These are phyloP conservation scores for Trachurus trachurus DNA, from an alignment of 2,797 vertebrate species.

Conservation along the genomic window DNA sequence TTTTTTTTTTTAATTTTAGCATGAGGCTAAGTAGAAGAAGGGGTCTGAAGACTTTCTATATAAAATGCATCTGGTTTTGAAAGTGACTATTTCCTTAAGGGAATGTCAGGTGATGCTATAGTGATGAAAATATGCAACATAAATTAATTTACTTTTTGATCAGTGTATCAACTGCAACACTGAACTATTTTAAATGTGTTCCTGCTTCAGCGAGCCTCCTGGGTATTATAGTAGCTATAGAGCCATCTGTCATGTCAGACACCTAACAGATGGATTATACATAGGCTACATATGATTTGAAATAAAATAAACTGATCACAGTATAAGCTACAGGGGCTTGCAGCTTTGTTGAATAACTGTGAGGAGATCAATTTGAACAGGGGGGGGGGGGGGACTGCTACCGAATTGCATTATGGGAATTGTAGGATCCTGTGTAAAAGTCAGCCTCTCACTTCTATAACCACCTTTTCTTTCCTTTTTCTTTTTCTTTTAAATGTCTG, in stretches of 20 bases:
- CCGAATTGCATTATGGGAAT: slow-evolving; percentile 27
- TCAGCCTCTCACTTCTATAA: neutral
- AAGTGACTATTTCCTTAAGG: no score
- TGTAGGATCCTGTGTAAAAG: slow-evolving; percentile 8
- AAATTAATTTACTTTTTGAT: neutral
- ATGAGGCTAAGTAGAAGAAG: neutral
- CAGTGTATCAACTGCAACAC: neutral
- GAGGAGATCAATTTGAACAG: neutral
- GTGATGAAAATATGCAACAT: no score
- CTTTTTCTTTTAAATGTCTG: neutral
- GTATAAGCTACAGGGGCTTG: neutral
- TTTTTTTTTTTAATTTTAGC: neutral
- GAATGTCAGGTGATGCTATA: no score
- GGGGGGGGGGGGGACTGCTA: neutral
- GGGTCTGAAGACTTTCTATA: no score
- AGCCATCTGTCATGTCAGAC: neutral
- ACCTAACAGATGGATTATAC: neutral
- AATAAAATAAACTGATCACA: neutral
- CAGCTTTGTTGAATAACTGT: neutral
- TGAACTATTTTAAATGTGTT: neutral
- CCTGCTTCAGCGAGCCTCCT: neutral
- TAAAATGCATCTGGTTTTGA: no score
- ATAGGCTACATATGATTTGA: neutral
- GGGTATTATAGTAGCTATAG: neutral
- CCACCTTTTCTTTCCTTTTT: neutral